Base-by-base conservation (phyloP, 2,888 invertebrate genomes). In the Anorthoa munda region DNA sequence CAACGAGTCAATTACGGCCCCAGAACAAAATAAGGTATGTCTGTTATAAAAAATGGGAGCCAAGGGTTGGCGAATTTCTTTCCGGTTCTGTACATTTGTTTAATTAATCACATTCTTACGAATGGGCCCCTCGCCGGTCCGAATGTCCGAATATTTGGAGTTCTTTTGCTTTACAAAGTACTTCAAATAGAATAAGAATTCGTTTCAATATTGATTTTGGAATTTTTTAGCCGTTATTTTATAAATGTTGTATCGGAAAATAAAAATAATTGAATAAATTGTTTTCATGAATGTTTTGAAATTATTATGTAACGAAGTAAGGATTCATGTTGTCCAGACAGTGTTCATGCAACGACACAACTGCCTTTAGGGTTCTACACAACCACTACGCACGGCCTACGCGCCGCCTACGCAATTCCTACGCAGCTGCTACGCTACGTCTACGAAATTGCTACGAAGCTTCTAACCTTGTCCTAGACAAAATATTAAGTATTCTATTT, bases 91-190 rank as follows among this genome's bases (percentile, higher is more conserved):
- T 94, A 92, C 94, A 94, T 95, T 94, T 94, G 95, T 96, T 96
- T 95, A 95, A 96, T 96, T 96, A 95, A 95, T 95, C 91, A 94
- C 93, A 96, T 96, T 96, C 95, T 95, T 96, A 95, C 92, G 91
- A 94, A 90, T 95, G 92, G 93, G 92, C 93, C 88, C 89, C 92
- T 81, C 81, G 77, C 60, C 65, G 74, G 92, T 94, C 93, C 93
- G 92, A 94, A 92, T 95, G 94, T 93, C 93, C 93, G 90, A 94
- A 94, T 95, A 92, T 92, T 94, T 93, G 78, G 90, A 93, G 91
- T 93, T 92, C 91, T 92, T 93, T 89, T 83, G 67, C 75, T 75
- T 69, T 64, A 59, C 53, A 73, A 78, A 79, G 72, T 82, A 79
- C 68, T 75, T 76, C n/a, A 68, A 71, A 72, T 75, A 73, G 51